A percentile compares a stretch with the other conserved stretches of the same genome.
Conservation (phyloP, 2,797 vertebrate species). For the Sardinella longiceps region DNA sequence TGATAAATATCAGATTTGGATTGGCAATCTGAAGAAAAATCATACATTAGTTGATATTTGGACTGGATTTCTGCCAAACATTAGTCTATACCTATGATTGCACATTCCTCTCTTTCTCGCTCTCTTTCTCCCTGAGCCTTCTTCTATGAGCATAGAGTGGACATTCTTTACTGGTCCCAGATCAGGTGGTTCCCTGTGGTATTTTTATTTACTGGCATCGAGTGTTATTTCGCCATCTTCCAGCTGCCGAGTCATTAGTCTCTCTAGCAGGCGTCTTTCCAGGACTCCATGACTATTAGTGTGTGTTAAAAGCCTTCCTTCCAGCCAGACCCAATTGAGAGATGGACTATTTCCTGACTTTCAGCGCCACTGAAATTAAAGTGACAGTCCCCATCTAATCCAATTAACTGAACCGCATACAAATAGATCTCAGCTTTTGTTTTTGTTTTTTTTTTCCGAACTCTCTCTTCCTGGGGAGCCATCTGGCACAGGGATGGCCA, state of each 20-base stretch:
- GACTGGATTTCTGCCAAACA: too few relatives aligned
- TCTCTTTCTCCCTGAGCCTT: too few relatives aligned
- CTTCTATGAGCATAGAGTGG: too few relatives aligned
- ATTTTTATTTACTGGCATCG: neutral
- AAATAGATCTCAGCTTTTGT: neutral
- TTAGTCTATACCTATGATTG: too few relatives aligned
- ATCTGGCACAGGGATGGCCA: neutral
- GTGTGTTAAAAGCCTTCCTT: neutral
- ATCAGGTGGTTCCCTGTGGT: neutral
- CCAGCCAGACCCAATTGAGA: slow-evolving; percentile 2
- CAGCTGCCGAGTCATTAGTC: neutral
- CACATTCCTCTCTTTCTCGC: too few relatives aligned
- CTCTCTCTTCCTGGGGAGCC: neutral
- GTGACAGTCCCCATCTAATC: slow-evolving; percentile 22
- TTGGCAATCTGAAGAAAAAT: too few relatives aligned
- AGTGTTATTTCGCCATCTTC: neutral
- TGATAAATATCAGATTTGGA: too few relatives aligned
- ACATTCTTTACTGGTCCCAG: neutral
- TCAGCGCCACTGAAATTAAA: slow-evolving; percentile 23
- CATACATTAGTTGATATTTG: too few relatives aligned
- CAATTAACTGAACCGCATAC: neutral
- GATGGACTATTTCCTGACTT: slow-evolving; percentile 24
- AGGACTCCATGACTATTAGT: neutral
- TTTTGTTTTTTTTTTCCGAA: neutral
- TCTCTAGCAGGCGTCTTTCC: neutral